Evolutionary conservation across 1,140 invertebrate species (phyloP), one percentile per base, ranked within the genome.

Genomic region (Drosophila albomicans): DNA sequence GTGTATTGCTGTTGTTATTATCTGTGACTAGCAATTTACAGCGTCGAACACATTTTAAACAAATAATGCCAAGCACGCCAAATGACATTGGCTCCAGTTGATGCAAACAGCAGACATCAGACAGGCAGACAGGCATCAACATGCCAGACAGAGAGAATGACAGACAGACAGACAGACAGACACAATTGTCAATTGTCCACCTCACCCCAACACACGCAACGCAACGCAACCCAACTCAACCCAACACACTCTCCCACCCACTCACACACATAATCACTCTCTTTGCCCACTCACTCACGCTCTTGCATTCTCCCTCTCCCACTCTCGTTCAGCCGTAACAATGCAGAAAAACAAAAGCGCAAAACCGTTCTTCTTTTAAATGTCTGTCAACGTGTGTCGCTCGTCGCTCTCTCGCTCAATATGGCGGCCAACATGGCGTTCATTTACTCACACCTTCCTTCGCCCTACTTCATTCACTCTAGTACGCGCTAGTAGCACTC

Each of bases 401-500:
- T 43, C 16, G 46, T 78, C 80, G 64, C 73, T 57, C 63, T 70
- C 69, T 70, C 81, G 67, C 81, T 81, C 86, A 89, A 91, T 86
- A 89, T 89, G 86, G 86, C 86, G 82, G 78, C 87, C 86, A 89
- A 89, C 79, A 89, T 89, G 86, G 86, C 86, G 86, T 86, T 89
- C 75, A 85, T 89, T 89, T 84, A 72, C 85, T 85, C 84, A 82
- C 79, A 82, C 82, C 79, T 88, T 62, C 10, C 51, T 41, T 16
- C 59, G 16, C 45, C 51, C 30, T 35, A 30, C 49, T 20, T 8
- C 45, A 32, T 51, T 25, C n/a, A 30, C n/a, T 77, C 32, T 32
- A 32, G 20, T 38, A 43, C 75, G 11, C 74, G 57, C 70, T 78
- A 28, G 20, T 38, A 43, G 16, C 52, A 57, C 73, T 67, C 73